phyloP scores from a whole-genome alignment of 2,797 vertebrate genomes.

The Scleropages formosus region DNA sequence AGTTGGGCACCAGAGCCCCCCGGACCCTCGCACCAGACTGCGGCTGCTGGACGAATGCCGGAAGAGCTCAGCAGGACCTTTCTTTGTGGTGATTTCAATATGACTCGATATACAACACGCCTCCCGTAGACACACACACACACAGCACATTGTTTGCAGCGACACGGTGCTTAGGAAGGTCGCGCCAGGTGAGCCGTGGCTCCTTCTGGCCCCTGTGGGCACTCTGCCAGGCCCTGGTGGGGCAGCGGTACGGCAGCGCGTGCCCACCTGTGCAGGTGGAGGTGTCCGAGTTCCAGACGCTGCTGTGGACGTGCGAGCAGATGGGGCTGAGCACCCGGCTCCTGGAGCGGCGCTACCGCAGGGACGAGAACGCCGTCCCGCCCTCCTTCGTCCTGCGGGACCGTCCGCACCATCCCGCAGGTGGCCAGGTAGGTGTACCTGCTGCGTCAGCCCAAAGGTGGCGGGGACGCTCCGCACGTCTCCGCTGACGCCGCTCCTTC shows the following conservation, averaged over 20 bases:
- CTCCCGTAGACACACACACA: background rate
- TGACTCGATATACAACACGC: background rate
- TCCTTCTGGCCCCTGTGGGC: slow-evolving; percentile 39
- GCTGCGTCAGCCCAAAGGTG: background rate
- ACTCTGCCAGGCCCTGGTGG: slow-evolving; percentile 67
- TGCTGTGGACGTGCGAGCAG: slow-evolving; percentile 63
- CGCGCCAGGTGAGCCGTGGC: background rate
- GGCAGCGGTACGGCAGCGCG: slow-evolving; percentile 64
- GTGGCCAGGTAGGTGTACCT: slow-evolving; percentile 10
- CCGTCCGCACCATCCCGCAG: background rate
- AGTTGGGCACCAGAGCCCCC: slow-evolving; percentile 56
- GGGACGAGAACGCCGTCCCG: slow-evolving; percentile 72
- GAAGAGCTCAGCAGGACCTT: slow-evolving; percentile 65
- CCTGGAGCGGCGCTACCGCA: slow-evolving; percentile 63
- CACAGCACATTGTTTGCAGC: background rate
- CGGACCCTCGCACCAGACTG: slow-evolving; percentile 55
- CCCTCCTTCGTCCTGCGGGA: slow-evolving; percentile 60
- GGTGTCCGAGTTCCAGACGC: slow-evolving; percentile 64
- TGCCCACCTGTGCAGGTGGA: slow-evolving; percentile 66
- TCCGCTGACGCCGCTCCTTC: background rate
- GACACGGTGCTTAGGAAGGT: background rate
- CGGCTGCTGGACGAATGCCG: slow-evolving; percentile 68
- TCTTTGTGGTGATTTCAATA: slow-evolving; percentile 66
- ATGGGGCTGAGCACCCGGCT: slow-evolving; percentile 53
- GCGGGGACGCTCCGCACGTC: background rate